Evolutionary conservation across 2,888 invertebrate genomes (phyloP).

Genomic region (Drosophila gaucha): DNA sequence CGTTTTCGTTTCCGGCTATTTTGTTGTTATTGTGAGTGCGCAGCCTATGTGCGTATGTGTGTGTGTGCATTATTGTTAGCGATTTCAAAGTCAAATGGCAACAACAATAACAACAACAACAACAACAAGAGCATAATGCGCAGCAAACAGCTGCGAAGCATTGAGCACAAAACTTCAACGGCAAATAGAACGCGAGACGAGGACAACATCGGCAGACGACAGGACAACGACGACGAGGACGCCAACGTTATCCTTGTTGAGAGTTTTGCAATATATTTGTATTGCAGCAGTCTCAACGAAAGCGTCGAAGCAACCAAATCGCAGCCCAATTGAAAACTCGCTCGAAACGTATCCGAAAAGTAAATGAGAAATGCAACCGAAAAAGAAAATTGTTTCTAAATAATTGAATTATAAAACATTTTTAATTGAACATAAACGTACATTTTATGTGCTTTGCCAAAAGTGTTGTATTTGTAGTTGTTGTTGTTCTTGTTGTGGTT

Average conservation of each 20-base stretch:
- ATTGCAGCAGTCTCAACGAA: conserved; percentile 82
- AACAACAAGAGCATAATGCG: conserved; percentile 56
- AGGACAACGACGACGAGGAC: conserved; percentile 54
- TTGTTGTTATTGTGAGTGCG: conserved; percentile 59
- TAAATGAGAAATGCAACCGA: conserved; percentile 39
- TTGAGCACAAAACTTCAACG: conserved; percentile 59
- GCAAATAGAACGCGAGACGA: conserved; percentile 55
- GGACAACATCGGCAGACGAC: conserved; percentile 54
- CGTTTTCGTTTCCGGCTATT: conserved; percentile 70
- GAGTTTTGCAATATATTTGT: conserved; percentile 81
- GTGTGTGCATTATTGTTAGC: conserved; percentile 69
- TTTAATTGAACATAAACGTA: not conserved
- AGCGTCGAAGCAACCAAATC: conserved; percentile 76
- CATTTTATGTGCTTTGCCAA: not conserved
- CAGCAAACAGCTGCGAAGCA: conserved; percentile 66
- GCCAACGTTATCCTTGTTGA: conserved; percentile 77
- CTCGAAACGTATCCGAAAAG: conserved; percentile 28
- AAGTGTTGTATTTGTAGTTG: conserved; percentile 3
- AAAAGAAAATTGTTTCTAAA: conserved; percentile 22
- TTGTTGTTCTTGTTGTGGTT: conserved; percentile 7
- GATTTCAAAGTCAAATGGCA: conserved; percentile 78
- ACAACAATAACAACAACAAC: conserved; percentile 59
- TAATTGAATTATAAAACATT: not conserved
- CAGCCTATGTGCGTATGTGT: conserved; percentile 6
- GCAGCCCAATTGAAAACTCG: conserved; percentile 43